Evolutionary conservation across 2,888 invertebrate genomes (phyloP).

Genomic region (Malacosoma neustria): DNA sequence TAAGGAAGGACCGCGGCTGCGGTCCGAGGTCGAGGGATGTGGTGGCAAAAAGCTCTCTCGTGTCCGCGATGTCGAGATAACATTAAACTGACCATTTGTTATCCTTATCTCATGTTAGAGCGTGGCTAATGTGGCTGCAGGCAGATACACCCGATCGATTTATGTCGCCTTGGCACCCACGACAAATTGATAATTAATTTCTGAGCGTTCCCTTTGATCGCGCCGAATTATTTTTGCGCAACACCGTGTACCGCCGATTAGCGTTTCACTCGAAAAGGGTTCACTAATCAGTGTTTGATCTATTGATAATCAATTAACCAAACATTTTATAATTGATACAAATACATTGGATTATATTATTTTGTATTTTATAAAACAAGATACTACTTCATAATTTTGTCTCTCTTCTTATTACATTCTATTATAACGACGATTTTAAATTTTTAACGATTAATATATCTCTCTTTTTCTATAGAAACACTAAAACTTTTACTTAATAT

Average conservation of each 20-base stretch:
- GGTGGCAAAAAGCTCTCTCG: conserved; percentile 73
- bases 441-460: too few species aligned
- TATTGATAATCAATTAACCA: too few species aligned
- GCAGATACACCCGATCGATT: conserved; percentile 68
- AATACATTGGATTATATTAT: too few species aligned
- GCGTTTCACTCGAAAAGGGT: background rate
- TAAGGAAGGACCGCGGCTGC: conserved; percentile 34
- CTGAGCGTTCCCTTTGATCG: conserved; percentile 61
- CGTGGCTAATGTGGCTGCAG: conserved; percentile 71
- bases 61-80: conserved; percentile 72
- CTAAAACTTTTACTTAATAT: too few species aligned
- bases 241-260: conserved; percentile 15
- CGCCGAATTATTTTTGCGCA: conserved; percentile 63
- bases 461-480: too few species aligned
- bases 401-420: too few species aligned
- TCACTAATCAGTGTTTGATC: background rate
- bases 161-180: conserved; percentile 71
- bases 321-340: too few species aligned
- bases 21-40: conserved; percentile 59
- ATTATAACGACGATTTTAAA: too few species aligned
- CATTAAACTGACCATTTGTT: conserved; percentile 74
- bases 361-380: too few species aligned
- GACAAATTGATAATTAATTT: conserved; percentile 75
- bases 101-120: conserved; percentile 67
- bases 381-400: too few species aligned